Conservation (phyloP, 2,797 vertebrate species). For the Alexandromys oeconomus region DNA sequence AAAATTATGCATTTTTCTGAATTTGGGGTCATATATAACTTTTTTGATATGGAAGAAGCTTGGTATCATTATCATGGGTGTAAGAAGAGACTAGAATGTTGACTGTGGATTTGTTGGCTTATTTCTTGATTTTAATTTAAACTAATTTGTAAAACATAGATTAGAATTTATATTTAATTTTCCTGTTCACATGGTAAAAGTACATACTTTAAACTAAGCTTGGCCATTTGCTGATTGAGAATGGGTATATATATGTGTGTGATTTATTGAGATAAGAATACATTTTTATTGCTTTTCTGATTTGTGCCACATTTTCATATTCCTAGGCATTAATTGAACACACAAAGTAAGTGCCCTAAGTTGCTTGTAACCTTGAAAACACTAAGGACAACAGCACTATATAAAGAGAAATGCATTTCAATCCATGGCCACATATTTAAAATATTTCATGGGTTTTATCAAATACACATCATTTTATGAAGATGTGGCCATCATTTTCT, state of each 20-base stretch:
- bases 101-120: background rate
- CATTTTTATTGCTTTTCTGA: background rate
- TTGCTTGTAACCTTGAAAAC: background rate
- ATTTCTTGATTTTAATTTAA: background rate
- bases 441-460: background rate
- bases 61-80: fast-evolving
- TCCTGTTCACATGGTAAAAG: background rate
- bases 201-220: background rate
- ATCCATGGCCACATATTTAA: background rate
- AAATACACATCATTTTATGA: conserved; percentile 8
- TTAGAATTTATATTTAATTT: background rate
- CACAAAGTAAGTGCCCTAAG: background rate
- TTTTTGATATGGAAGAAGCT: background rate
- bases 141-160: background rate
- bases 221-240: background rate
- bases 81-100: background rate
- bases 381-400: background rate
- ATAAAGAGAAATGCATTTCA: background rate
- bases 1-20: background rate
- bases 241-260: background rate
- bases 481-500: background rate
- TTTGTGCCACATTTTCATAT: background rate
- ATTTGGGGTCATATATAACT: background rate
- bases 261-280: background rate
- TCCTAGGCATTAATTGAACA: background rate